These are phyloP conservation scores for Stegana nigrithorax DNA, from an alignment of 2,888 invertebrate genomes.

Conservation along the genomic window DNA sequence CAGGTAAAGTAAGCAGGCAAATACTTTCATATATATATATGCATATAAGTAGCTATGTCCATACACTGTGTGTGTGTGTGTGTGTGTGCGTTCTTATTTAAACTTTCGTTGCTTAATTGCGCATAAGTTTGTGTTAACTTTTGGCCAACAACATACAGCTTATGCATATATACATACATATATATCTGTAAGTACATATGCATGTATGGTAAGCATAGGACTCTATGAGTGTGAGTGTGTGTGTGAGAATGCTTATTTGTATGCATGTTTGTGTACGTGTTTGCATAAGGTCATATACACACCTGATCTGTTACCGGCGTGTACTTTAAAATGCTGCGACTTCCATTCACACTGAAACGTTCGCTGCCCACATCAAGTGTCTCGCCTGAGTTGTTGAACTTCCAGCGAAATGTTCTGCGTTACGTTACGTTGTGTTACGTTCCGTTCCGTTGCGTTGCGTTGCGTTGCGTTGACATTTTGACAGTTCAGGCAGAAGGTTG, in stretches of 20 bases:
- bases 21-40: neutral
- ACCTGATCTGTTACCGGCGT: constrained; percentile 74
- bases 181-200: constrained; percentile 28
- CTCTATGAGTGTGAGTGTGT: too few species aligned
- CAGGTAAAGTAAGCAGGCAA: constrained; percentile 6
- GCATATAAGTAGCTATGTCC: neutral
- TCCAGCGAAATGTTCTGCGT: constrained; percentile 89
- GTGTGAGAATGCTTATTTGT: too few species aligned
- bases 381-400: constrained; percentile 94
- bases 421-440: too few species aligned
- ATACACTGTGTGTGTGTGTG: too few species aligned
- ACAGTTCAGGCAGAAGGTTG: constrained; percentile 28
- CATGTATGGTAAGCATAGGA: too few species aligned
- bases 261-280: constrained; percentile 23
- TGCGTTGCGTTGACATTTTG: constrained; percentile 62
- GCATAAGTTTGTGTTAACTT: constrained; percentile 7
- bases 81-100: neutral
- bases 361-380: constrained; percentile 85
- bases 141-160: neutral
- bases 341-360: constrained; percentile 82
- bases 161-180: neutral
- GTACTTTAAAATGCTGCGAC: constrained; percentile 77
- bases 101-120: constrained; percentile 15
- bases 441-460: too few species aligned
- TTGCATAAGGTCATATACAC: constrained; percentile 28